phyloP scores from a whole-genome alignment of 2,888 invertebrate species.

The Laothoe populi region DNA sequence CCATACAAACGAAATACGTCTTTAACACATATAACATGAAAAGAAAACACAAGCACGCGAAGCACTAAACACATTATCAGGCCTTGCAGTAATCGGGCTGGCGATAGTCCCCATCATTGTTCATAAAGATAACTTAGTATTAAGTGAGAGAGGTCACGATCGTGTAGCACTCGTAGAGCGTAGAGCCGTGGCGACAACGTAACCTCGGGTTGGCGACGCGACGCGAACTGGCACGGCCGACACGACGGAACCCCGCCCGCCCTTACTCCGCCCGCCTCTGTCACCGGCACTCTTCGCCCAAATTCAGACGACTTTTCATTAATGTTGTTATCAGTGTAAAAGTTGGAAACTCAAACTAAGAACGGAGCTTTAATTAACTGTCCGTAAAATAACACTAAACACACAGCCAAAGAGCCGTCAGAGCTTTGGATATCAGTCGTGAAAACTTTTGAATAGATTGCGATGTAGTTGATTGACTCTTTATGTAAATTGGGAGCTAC shows the following conservation, averaged over 20 bases:
- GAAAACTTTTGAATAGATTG: constrained; percentile 49
- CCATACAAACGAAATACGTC: constrained; percentile 66
- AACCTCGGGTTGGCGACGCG: constrained; percentile 61
- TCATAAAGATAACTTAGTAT: constrained; percentile 45
- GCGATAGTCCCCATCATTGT: constrained; percentile 49
- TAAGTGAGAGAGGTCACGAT: constrained; percentile 51
- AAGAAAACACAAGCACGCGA: constrained; percentile 61
- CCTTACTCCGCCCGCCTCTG: constrained; percentile 63
- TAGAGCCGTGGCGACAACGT: constrained; percentile 56
- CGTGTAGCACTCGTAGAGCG: constrained; percentile 46
- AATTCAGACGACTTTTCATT: constrained; percentile 82
- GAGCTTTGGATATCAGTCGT: constrained; percentile 52
- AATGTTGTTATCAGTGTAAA: constrained; percentile 82
- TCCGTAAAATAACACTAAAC: constrained; percentile 65
- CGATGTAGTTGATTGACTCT: constrained; percentile 52
- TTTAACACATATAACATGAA: constrained; percentile 60
- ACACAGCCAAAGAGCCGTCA: constrained; percentile 53
- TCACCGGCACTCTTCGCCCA: constrained; percentile 74
- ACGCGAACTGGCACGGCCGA: constrained; percentile 67
- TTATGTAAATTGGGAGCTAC: constrained; percentile 32
- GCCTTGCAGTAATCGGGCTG: constrained; percentile 42
- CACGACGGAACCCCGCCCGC: constrained; percentile 62
- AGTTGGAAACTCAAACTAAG: constrained; percentile 77
- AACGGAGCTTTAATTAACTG: constrained; percentile 80
- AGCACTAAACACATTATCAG: constrained; percentile 63